Conservation (phyloP, 2,797 vertebrate genomes). For the Alfaro cultratus region DNA sequence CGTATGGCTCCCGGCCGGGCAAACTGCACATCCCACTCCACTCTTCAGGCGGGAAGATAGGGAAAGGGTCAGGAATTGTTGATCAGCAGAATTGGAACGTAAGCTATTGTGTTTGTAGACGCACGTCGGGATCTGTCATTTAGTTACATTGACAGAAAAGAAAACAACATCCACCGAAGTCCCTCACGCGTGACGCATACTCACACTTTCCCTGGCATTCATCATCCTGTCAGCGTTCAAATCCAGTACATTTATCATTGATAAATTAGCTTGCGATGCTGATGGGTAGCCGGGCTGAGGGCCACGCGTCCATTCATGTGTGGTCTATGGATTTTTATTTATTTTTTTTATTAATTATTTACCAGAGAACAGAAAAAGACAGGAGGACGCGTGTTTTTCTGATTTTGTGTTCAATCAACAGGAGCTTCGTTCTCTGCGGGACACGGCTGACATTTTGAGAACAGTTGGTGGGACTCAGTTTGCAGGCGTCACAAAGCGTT, state of each 20-base stretch:
- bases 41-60: slow-evolving; percentile 12
- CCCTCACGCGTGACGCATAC: slow-evolving; percentile 46
- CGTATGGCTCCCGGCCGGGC: slow-evolving; percentile 27
- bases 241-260: slow-evolving; percentile 74
- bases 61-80: slow-evolving; percentile 11
- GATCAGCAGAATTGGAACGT: background rate
- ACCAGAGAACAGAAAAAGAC: slow-evolving; percentile 40
- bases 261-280: slow-evolving; percentile 62
- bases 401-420: slow-evolving; percentile 21
- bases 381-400: slow-evolving; percentile 19
- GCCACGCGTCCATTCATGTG: slow-evolving; percentile 27
- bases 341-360: slow-evolving; percentile 52
- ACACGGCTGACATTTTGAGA: slow-evolving; percentile 48
- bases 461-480: slow-evolving; percentile 35
- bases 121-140: slow-evolving; percentile 26
- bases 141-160: slow-evolving; percentile 32
- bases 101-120: slow-evolving; percentile 22
- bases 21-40: slow-evolving; percentile 28
- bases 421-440: slow-evolving; percentile 22
- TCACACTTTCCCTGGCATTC: slow-evolving; percentile 57
- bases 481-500: slow-evolving; percentile 8
- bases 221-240: slow-evolving; percentile 70
- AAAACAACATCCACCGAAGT: slow-evolving; percentile 32
- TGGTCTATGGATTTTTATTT: slow-evolving; percentile 43
- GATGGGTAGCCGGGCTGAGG: slow-evolving; percentile 12